These are phyloP conservation scores for Anas bahamensis DNA, from an alignment of 2,797 vertebrate species.

Conservation along the genomic window DNA sequence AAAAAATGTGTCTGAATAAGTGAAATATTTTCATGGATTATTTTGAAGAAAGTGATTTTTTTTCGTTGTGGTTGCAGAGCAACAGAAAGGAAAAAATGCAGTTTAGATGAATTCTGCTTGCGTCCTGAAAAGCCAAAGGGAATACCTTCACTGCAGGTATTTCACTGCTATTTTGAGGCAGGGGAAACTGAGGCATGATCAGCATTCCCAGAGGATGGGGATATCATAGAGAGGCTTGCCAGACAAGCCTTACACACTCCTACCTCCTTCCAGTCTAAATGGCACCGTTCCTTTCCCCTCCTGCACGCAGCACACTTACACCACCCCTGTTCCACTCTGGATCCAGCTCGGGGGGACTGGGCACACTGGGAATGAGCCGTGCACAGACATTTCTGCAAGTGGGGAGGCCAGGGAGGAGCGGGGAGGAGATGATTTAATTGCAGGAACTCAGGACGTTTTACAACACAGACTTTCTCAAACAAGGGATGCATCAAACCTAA, in stretches of 20 bases:
- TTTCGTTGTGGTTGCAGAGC: background rate
- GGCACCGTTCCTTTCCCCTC: background rate
- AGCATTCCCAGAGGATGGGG: background rate
- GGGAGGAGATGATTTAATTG: slow-evolving; percentile 46
- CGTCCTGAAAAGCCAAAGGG: background rate
- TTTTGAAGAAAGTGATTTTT: slow-evolving; percentile 5
- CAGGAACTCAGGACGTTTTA: slow-evolving; percentile 36
- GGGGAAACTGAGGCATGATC: background rate
- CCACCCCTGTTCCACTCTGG: background rate
- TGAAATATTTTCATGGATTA: background rate
- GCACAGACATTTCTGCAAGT: background rate
- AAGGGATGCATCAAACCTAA: slow-evolving; percentile 61
- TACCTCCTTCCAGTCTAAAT: background rate
- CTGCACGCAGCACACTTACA: background rate
- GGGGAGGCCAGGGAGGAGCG: background rate
- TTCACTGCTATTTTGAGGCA: background rate
- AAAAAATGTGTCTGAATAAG: background rate
- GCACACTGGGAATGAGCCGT: background rate
- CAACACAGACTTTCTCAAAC: slow-evolving; percentile 44
- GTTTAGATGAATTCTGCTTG: background rate
- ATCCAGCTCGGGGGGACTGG: background rate
- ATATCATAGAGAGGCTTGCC: background rate
- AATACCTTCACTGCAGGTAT: background rate
- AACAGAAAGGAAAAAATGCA: background rate
- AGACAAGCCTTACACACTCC: background rate